Percentiles rank a stretch among this genome's conserved stretches.
These are phyloP conservation scores for Platichthys stellatus DNA, from an alignment of 2,113 vertebrate species.

Conservation along the genomic window DNA sequence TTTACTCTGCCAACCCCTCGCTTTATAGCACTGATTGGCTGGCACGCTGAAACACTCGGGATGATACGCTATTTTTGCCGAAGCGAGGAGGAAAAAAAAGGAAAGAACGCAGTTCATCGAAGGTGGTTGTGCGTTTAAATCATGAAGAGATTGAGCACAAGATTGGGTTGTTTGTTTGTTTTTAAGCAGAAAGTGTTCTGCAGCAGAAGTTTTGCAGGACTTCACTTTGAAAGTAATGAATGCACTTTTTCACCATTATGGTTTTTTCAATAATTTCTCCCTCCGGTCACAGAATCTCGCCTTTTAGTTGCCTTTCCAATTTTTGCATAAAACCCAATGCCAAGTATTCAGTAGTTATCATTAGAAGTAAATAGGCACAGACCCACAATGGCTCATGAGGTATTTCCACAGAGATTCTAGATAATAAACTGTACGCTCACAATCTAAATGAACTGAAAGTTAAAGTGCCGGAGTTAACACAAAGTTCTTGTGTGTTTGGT, in stretches of 20 bases:
- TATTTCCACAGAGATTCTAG: not conserved
- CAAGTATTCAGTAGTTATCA: not conserved
- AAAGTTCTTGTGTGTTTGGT: not conserved
- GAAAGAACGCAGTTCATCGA: not conserved
- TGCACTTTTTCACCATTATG: conserved; percentile 24
- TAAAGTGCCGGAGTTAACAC: not conserved
- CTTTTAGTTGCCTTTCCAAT: conserved; percentile 6
- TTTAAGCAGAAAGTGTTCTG: conserved; percentile 15
- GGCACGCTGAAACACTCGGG: not conserved
- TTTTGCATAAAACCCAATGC: conserved; percentile 25
- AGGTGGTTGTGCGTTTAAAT: not conserved
- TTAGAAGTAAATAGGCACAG: not conserved
- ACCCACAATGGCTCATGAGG: not conserved
- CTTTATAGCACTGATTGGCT: conserved; percentile 25
- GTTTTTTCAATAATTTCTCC: conserved; percentile 25
- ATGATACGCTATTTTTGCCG: conserved; percentile 8
- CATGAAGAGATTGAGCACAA: not conserved
- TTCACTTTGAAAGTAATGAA: conserved; percentile 22
- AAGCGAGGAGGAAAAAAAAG: not conserved
- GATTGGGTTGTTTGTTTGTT: not conserved
- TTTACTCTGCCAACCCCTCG: conserved; percentile 32
- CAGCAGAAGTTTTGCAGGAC: conserved; percentile 6
- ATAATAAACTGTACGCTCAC: not conserved
- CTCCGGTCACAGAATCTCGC: conserved; percentile 16
- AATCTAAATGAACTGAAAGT: not conserved